Conservation (phyloP, 2,797 vertebrate species). For the Hydrophis major region DNA sequence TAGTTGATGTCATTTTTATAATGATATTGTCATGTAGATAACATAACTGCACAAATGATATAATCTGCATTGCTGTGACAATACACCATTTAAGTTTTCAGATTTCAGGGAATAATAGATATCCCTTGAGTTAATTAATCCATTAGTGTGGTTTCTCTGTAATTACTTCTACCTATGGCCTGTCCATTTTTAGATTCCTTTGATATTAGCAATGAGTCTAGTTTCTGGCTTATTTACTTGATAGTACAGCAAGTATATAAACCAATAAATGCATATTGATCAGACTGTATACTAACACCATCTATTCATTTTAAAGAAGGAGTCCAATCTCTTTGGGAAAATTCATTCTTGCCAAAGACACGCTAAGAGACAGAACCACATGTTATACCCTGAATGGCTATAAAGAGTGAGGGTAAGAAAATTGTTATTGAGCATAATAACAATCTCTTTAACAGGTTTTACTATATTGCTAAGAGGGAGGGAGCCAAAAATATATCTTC, state of each 20-base stretch:
- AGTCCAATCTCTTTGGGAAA: neutral
- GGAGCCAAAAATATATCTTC: neutral
- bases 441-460: neutral
- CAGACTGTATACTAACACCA: neutral
- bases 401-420: neutral
- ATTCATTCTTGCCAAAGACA: neutral
- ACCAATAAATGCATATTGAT: slow-evolving; percentile 24
- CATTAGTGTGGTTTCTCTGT: neutral
- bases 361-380: neutral
- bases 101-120: neutral
- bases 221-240: neutral
- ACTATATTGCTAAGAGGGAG: neutral
- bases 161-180: neutral
- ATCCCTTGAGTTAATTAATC: neutral
- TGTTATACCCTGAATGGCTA: neutral
- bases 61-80: neutral
- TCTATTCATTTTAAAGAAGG: slow-evolving; percentile 7
- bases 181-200: neutral
- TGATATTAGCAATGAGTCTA: neutral
- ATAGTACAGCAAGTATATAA: slow-evolving; percentile 12
- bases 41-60: neutral
- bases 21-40: neutral
- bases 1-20: neutral
- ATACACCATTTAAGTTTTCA: neutral
- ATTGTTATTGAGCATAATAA: neutral